Base-by-base conservation (phyloP, 2,888 invertebrate genomes). In the Slavum lentiscoides region DNA sequence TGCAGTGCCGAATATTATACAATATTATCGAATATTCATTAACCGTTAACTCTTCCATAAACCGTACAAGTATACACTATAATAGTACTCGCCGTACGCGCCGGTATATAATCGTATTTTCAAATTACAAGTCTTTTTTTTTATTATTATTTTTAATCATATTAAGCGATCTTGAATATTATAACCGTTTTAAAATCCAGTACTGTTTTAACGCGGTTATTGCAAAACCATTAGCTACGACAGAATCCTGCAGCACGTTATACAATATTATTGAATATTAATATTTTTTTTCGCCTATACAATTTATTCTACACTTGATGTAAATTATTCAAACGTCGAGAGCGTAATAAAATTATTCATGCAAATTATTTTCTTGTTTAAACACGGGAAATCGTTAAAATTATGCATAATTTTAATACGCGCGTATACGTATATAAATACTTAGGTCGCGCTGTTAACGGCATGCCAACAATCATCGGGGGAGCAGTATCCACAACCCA, bases 351-450 rank as follows among this genome's bases (percentile, higher is more conserved):
- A 69, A 70, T 23, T 72, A 72, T 59, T 59, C 17, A 37, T 72
- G 43, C 17, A 43, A 59, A 72, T 59, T 59, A 43, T 72, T 39
- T 30, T 59, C 72, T 59, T 23, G 39, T 59, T 39, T 21, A 17
- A 72, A 72, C 70, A 39, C 39, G 21, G 59, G n/a, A 59, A 39
- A 72, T 39, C 21, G 17, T 39, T 72, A 59, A 72, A 58, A 72
- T 58, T 59, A 21, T 21, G 21, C 21, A 59, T 59, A 43, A 43
- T 53, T 8, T 23, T 23, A 23, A 49, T 49, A 49, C 49, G 49
- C 11, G 9, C 4, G 53, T 53, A 23, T 49, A 53, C 23, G 15
- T 23, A 53, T 68, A 49, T 19, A 19, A 23, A 68, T 53, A 30
- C 43, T 43, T 43, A 43, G 43, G 43, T 67, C 67, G 30, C 30